Percentiles rank a stretch among this genome's conserved stretches.
These are phyloP conservation scores for Cervus canadensis DNA, from an alignment of 2,113 vertebrate genomes.

Conservation along the genomic window DNA sequence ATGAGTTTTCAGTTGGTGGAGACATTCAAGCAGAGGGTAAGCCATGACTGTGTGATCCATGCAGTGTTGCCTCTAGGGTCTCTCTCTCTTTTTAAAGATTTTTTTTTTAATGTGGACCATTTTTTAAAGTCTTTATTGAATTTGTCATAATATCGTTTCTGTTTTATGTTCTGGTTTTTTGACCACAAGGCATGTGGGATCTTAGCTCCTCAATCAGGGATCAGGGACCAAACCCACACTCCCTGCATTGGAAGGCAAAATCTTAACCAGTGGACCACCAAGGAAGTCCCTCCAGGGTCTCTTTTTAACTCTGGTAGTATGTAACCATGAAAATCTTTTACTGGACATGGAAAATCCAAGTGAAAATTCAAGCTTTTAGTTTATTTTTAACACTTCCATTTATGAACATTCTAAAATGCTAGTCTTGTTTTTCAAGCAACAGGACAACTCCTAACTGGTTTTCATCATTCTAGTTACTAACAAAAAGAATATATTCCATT, in stretches of 20 bases:
- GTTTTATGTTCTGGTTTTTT: not conserved
- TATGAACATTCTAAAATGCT: not conserved
- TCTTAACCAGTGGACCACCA: not conserved
- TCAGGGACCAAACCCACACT: not conserved
- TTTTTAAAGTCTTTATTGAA: not conserved
- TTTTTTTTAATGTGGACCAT: not conserved
- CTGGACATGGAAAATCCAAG: not conserved
- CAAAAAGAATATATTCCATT: not conserved
- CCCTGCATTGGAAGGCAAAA: not conserved
- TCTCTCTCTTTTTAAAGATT: not conserved
- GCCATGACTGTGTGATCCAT: rapidly evolving
- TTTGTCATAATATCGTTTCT: not conserved
- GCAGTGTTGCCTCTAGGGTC: not conserved
- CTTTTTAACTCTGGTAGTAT: not conserved
- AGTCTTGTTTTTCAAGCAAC: not conserved
- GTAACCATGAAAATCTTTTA: not conserved
- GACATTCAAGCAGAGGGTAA: not conserved
- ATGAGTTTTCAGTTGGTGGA: rapidly evolving
- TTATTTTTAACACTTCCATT: not conserved
- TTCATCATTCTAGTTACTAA: not conserved
- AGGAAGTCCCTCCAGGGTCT: not conserved
- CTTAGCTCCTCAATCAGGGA: not conserved
- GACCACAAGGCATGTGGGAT: not conserved
- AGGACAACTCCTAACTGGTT: not conserved
- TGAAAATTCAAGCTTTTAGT: not conserved